phyloP scores from a whole-genome alignment of 2,888 invertebrate genomes.

The Trimorus sp. region DNA sequence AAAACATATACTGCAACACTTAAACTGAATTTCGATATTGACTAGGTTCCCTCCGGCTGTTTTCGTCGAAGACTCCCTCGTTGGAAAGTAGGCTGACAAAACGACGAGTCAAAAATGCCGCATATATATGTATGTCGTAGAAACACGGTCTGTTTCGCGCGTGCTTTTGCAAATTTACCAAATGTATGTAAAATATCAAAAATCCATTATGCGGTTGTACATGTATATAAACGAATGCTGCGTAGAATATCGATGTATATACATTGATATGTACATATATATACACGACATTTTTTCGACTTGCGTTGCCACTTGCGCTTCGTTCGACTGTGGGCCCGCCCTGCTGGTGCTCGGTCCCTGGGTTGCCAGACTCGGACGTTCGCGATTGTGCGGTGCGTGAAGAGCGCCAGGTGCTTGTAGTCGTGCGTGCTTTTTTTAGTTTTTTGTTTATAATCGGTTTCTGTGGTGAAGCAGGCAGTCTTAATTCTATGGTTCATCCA shows the following conservation, averaged over 20 bases:
- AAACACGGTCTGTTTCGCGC: constrained; percentile 7
- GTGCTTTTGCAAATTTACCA: constrained; percentile 49
- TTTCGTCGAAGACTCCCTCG: no score
- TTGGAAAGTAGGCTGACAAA: no score
- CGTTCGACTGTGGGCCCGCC: not conserved
- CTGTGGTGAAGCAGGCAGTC: constrained; percentile 60
- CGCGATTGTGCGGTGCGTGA: constrained; percentile 39
- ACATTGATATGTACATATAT: constrained; percentile 52
- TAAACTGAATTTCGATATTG: no score
- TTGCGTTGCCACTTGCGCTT: constrained; percentile 12
- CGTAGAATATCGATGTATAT: constrained; percentile 55
- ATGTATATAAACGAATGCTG: constrained; percentile 48
- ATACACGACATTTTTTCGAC: constrained; percentile 59
- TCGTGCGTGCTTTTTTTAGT: constrained; percentile 30
- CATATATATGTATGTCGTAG: no score
- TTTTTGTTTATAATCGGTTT: constrained; percentile 19
- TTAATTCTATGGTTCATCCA: constrained; percentile 53
- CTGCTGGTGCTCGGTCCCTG: no score
- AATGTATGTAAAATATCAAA: constrained; percentile 61
- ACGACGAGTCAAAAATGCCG: no score
- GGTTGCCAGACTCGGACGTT: constrained; percentile 9
- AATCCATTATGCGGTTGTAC: constrained; percentile 36
- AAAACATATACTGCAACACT: no score
- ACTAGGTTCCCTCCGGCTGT: no score
- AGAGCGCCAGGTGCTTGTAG: constrained; percentile 38